A percentile compares a stretch with the other conserved stretches of the same genome.
These are phyloP conservation scores for Clinocottus analis DNA, from an alignment of 2,113 vertebrate species.

Conservation along the genomic window DNA sequence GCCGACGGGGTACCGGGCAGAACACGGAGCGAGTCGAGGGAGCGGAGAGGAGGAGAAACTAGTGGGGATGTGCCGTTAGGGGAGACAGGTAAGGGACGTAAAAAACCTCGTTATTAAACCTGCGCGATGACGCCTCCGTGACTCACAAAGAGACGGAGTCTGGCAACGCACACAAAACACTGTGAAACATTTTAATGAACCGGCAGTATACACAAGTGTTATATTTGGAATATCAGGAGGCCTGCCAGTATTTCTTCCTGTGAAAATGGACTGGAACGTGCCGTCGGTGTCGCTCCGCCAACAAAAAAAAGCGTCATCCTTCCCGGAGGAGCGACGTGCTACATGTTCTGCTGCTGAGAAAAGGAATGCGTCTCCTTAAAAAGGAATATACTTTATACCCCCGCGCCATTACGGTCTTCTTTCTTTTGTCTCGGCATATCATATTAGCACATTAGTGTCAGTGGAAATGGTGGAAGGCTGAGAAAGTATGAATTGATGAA, in stretches of 20 bases:
- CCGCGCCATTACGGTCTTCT: slow-evolving; percentile 11
- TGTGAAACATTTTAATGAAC: background rate
- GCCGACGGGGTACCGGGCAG: slow-evolving; percentile 82
- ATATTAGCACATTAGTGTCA: slow-evolving; percentile 53
- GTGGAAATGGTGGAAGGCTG: slow-evolving; percentile 36
- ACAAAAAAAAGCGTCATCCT: too few relatives aligned
- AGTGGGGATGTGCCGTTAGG: slow-evolving; percentile 27
- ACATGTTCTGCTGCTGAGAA: too few relatives aligned
- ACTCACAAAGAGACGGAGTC: slow-evolving; percentile 1
- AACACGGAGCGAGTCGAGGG: slow-evolving; percentile 68
- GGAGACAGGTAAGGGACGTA: slow-evolving; percentile 38
- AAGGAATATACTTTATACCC: slow-evolving; percentile 9
- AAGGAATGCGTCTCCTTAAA: slow-evolving; percentile 9
- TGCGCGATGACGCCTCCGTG: background rate
- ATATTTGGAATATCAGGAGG: background rate
- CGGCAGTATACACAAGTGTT: background rate
- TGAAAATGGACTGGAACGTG: background rate
- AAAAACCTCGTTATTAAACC: slow-evolving; percentile 3
- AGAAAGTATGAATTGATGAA: slow-evolving; percentile 53
- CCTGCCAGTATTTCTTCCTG: background rate
- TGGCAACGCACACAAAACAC: background rate
- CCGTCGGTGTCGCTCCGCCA: too few relatives aligned
- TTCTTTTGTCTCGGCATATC: slow-evolving; percentile 27
- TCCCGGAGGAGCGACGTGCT: background rate
- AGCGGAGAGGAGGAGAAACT: slow-evolving; percentile 52